Percentiles rank a stretch among this genome's conserved stretches.
These are phyloP conservation scores for Anthoptus insignis DNA, from an alignment of 2,888 invertebrate species.

Conservation along the genomic window DNA sequence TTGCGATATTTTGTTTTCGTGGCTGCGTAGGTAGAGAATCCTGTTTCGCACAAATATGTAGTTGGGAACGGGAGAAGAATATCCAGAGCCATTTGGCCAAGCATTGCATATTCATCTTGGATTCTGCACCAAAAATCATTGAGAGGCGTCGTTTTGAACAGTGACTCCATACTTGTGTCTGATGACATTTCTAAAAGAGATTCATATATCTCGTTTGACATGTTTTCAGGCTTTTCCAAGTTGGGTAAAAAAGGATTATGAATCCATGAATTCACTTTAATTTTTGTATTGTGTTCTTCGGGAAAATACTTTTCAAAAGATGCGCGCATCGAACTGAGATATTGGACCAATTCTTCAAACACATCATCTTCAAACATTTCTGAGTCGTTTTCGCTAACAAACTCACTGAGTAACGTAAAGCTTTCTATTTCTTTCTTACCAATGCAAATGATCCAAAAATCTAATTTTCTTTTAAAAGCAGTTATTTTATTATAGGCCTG, in stretches of 20 bases:
- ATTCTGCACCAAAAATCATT: slow-evolving; percentile 56
- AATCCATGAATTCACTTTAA: slow-evolving; percentile 49
- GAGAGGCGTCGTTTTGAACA: slow-evolving; percentile 54
- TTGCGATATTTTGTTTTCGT: slow-evolving; percentile 52
- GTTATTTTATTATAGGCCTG: slow-evolving; percentile 52
- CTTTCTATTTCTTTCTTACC: slow-evolving; percentile 51
- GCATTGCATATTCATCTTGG: slow-evolving; percentile 53
- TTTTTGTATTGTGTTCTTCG: slow-evolving; percentile 53
- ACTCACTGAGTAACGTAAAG: slow-evolving; percentile 54
- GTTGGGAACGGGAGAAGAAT: slow-evolving; percentile 10
- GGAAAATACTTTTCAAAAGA: slow-evolving; percentile 54
- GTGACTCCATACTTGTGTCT: slow-evolving; percentile 54
- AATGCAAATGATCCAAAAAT: slow-evolving; percentile 52
- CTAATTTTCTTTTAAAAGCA: slow-evolving; percentile 52
- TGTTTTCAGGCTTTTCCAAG: slow-evolving; percentile 52
- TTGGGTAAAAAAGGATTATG: slow-evolving; percentile 49
- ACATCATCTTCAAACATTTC: slow-evolving; percentile 51
- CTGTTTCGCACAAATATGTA: slow-evolving; percentile 7
- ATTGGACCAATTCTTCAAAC: slow-evolving; percentile 54
- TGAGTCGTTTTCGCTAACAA: slow-evolving; percentile 52
- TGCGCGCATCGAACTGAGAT: slow-evolving; percentile 52
- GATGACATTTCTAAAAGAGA: slow-evolving; percentile 55
- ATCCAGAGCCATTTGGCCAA: slow-evolving; percentile 49
- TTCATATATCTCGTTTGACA: slow-evolving; percentile 53
- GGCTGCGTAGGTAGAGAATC: slow-evolving; percentile 49